phyloP scores from a whole-genome alignment of 2,888 invertebrate genomes.

The Tipula confusa region DNA sequence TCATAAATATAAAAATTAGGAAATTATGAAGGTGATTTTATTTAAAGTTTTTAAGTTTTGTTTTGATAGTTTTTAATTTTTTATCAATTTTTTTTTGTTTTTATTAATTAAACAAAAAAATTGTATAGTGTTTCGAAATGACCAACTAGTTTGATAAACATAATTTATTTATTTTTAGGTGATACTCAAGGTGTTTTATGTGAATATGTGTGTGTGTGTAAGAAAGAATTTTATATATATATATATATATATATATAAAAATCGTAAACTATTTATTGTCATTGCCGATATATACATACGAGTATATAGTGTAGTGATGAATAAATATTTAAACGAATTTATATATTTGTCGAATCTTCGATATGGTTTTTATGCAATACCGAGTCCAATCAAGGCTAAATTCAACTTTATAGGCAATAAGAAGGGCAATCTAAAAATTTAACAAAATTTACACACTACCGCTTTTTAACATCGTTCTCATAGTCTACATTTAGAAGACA shows the following conservation, averaged over 20 bases:
- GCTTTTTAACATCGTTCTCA: too few relatives aligned
- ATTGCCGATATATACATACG: neutral
- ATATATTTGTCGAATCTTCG: neutral
- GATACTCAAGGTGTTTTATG: neutral
- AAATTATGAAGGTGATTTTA: conserved; percentile 4
- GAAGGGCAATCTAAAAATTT: too few relatives aligned
- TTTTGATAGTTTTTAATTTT: neutral
- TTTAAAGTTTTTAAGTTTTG: neutral
- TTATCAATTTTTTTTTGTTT: neutral
- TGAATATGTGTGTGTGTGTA: neutral
- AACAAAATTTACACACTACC: too few relatives aligned
- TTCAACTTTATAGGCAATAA: neutral
- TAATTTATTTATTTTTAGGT: neutral
- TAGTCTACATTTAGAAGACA: too few relatives aligned
- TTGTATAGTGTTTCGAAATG: neutral
- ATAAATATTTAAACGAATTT: neutral
- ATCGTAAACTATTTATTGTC: neutral
- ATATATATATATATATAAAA: too few relatives aligned
- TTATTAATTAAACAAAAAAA: neutral
- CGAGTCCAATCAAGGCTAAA: neutral
- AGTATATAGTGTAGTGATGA: neutral
- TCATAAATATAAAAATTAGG: neutral
- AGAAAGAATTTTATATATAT: neutral
- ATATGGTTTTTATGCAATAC: neutral
- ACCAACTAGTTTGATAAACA: neutral